A percentile compares a stretch with the other conserved stretches of the same genome.
phyloP scores from a whole-genome alignment of 2,888 invertebrate genomes.

The Barypeithes pellucidus region DNA sequence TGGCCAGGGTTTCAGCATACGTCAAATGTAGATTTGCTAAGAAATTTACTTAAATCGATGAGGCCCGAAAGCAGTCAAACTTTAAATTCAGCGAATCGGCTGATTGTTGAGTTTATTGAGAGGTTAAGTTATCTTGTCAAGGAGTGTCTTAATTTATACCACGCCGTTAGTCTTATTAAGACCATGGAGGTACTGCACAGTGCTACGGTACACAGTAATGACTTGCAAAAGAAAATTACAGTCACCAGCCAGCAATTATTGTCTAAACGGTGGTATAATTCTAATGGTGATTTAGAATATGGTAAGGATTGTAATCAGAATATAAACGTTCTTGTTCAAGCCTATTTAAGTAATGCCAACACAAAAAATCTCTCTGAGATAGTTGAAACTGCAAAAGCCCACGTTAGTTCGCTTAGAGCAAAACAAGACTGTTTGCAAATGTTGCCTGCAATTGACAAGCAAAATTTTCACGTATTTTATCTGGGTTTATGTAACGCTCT shows the following conservation, averaged over 20 bases:
- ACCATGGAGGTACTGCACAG: constrained; percentile 72
- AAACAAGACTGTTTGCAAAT: constrained; percentile 75
- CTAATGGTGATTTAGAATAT: constrained; percentile 77
- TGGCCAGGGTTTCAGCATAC: constrained; percentile 72
- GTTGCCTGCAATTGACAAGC: constrained; percentile 79
- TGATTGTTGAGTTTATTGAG: constrained; percentile 68
- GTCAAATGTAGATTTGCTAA: constrained; percentile 65
- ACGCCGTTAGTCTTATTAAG: constrained; percentile 74
- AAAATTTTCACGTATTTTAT: constrained; percentile 80
- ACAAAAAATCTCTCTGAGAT: constrained; percentile 75
- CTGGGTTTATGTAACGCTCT: constrained; percentile 78
- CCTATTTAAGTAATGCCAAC: constrained; percentile 76
- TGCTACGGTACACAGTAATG: constrained; percentile 68
- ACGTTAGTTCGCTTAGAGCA: constrained; percentile 74
- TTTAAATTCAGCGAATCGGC: constrained; percentile 63
- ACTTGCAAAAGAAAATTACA: constrained; percentile 71
- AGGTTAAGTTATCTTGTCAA: constrained; percentile 71
- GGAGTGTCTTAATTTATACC: constrained; percentile 73
- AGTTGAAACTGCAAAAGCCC: constrained; percentile 72
- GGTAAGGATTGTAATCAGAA: constrained; percentile 71
- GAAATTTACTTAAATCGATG: constrained; percentile 74
- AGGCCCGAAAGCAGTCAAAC: constrained; percentile 63
- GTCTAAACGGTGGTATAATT: constrained; percentile 79
- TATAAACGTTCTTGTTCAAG: constrained; percentile 77
- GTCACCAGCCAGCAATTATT: constrained; percentile 74